Base-by-base conservation (phyloP, 2,888 invertebrate species). In the Leptinotarsa haldemani region DNA sequence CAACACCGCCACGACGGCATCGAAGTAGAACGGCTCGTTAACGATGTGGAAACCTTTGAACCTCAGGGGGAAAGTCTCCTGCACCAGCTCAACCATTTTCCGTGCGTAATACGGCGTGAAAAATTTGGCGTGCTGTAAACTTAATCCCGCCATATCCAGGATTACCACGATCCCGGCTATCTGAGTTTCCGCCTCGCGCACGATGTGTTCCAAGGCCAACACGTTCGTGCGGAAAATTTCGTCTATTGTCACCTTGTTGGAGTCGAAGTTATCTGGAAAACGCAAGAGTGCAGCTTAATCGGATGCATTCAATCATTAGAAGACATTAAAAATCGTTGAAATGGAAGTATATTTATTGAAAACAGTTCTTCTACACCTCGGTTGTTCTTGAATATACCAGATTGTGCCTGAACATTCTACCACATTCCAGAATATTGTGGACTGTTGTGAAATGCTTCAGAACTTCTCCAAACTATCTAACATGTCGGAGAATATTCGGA, bases 1-100 rank as follows among this genome's bases (percentile, higher is more conserved):
- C 88, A 95, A 94, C 87, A 95, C 92, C 75, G 92, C 89, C 94
- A 87, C 86, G 18, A 87, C 82, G 16, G 87, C 87, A 69, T 87
- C 87, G 70, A 89, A 88, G 80, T 88, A 89, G 77, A 88, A 88
- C 9, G 89, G 88, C 79, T 89, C 88, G 76, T 89, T 88, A 46
- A 89, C 84, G 30, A 89, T 83, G 73, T 89, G 88, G 79, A 89
- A 87, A 68, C 88, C 88, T 83, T 89, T 89, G 78, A 89, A 87
- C 63, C 89, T 82, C 77, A 89, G 81, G 4, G 89, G 89, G 77
- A 89, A 88, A 48, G 89, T 88, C 80, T 89, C 89, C 82, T 89
- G 89, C 2, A 90, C 87, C 65, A 89, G 84, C 74, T 89, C 88
- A 1, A 88, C 88, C 74, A 88, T 88, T 77, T 86, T 81, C 69